Percentiles rank a stretch among this genome's conserved stretches.
Evolutionary conservation across 2,888 invertebrate genomes (phyloP).

Genomic region (Rosalia funebris): DNA sequence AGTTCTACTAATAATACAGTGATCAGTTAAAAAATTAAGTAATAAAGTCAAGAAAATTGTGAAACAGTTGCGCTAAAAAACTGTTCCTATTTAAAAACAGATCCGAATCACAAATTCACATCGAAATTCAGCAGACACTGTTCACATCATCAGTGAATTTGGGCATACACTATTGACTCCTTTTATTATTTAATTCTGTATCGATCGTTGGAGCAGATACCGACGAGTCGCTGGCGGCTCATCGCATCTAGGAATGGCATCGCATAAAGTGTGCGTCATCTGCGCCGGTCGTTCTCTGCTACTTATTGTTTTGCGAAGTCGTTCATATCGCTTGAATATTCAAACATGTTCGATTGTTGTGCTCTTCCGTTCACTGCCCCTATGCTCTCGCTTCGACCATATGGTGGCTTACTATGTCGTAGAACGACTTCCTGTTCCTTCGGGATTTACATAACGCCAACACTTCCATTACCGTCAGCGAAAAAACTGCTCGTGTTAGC

Average conservation of each 20-base stretch:
- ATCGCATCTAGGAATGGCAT: constrained; percentile 27
- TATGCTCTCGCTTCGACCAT: constrained; percentile 43
- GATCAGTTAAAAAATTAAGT: too few relatives aligned
- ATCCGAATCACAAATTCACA: too few relatives aligned
- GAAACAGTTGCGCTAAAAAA: too few relatives aligned
- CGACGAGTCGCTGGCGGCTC: background rate
- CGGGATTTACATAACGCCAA: constrained; percentile 48
- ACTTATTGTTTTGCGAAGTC: constrained; percentile 48
- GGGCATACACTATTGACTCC: too few relatives aligned
- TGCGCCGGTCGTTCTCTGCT: constrained; percentile 36
- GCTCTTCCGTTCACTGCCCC: constrained; percentile 46
- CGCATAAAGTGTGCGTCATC: constrained; percentile 39
- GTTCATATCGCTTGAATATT: constrained; percentile 47
- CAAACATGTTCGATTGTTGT: constrained; percentile 44
- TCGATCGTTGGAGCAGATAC: too few relatives aligned
- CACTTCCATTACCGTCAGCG: constrained; percentile 14
- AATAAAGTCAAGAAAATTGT: too few relatives aligned
- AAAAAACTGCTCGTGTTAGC: background rate
- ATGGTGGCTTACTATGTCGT: constrained; percentile 49
- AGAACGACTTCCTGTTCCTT: constrained; percentile 49
- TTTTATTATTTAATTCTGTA: too few relatives aligned
- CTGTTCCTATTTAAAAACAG: too few relatives aligned
- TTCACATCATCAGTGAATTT: too few relatives aligned
- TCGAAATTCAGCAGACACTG: too few relatives aligned
- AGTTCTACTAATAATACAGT: too few relatives aligned